Evolutionary conservation across 2,888 invertebrate genomes (phyloP), one percentile per base, ranked within the genome.

Genomic region (Baccha elongata): DNA sequence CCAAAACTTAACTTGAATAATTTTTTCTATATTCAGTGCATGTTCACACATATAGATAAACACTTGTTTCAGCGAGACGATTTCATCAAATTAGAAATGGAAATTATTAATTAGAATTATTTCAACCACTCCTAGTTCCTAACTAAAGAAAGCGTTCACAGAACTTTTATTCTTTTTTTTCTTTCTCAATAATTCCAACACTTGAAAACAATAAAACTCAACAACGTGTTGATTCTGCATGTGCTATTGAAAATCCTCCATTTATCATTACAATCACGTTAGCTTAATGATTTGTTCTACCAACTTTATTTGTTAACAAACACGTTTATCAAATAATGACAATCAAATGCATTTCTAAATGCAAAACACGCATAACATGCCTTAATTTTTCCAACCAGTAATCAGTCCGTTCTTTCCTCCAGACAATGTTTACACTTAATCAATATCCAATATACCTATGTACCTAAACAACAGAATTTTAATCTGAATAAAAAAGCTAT

Each of bases 221-320:
- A 44, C 17, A 48, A 40, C 10, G 11, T n/a, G 35, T 58, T 55
- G 48, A 55, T 58, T 46, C 42, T n/a, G n/a, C 50, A 65, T 65
- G 71, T 78, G 8, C 0, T 15, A 62, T 3, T 11, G 1, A 55
- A 48, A 29, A 8, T 1, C 10, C 15, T n/a, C 10, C 11, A 50
- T 35, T 48, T 74, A 40, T 15, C 11, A 78, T 48, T 65, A 44
- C n/a, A 72, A 50, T 19, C 78, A 78, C 65, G 72, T 65, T 23
- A 17, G 1, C 40, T 13, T 26, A 19, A 71, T 15, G 55, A 76
- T 64, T 71, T 46, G 68, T 48, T 76, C 19, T 58, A 48, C 42
- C 71, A 55, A 58, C 40, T 55, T n/a, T 11, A 71, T 71, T 76
- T 71, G 21, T 42, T 52, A 10, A 19, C 53, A 44, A 37, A 11